These are phyloP conservation scores for Drosophila lowei DNA, from an alignment of 1,140 invertebrate species.

Conservation along the genomic window DNA sequence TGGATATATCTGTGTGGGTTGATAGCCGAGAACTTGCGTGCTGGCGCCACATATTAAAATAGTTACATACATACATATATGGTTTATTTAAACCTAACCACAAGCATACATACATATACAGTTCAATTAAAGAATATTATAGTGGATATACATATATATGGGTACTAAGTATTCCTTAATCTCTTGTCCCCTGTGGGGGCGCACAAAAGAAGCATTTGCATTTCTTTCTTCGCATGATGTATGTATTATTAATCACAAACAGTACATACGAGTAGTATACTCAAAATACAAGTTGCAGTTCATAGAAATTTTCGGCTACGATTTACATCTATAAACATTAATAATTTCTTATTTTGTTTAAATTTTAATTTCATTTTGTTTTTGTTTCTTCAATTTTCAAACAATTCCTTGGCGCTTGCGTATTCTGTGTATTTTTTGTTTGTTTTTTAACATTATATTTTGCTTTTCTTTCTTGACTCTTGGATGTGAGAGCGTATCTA, in stretches of 20 bases:
- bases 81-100: no score
- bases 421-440: slow-evolving; percentile 66
- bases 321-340: slow-evolving; percentile 53
- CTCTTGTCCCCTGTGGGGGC: slow-evolving; percentile 20
- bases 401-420: slow-evolving; percentile 82
- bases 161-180: slow-evolving; percentile 13
- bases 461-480: slow-evolving; percentile 40
- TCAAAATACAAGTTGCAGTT: no score
- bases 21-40: not conserved
- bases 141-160: slow-evolving; percentile 13
- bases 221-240: not conserved
- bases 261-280: no score
- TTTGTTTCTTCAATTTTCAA: slow-evolving; percentile 52
- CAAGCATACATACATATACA: not conserved
- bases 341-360: slow-evolving; percentile 39
- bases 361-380: slow-evolving; percentile 34
- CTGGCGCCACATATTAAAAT: slow-evolving; percentile 17
- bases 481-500: slow-evolving; percentile 13
- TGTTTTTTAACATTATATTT: slow-evolving; percentile 61
- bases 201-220: slow-evolving; percentile 38
- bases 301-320: slow-evolving; percentile 21
- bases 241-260: no score
- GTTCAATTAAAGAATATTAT: not conserved
- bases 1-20: slow-evolving; percentile 8
- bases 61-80: no score